Evolutionary conservation across 2,113 vertebrate species (phyloP).

Genomic region (Camelus dromedarius): DNA sequence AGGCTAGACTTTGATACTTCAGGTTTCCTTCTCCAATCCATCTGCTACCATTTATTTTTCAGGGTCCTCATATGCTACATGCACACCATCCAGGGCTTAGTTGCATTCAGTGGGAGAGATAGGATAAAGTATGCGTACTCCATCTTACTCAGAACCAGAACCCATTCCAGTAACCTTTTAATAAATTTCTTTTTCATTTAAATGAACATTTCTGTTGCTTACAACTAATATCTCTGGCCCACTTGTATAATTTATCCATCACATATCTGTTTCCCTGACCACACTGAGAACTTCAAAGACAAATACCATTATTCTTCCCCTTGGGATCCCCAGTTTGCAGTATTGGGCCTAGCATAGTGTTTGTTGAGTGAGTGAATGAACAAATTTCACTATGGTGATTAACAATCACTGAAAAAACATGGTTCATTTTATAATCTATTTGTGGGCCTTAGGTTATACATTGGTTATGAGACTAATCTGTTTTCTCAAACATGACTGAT

Average conservation of each 20-base stretch:
- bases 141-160: neutral
- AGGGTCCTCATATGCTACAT: neutral
- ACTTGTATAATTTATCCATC: conserved; percentile 12
- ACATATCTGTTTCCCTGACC: neutral
- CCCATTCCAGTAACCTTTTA: neutral
- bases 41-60: neutral
- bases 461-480: neutral
- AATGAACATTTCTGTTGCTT: neutral
- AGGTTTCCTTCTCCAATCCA: neutral
- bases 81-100: neutral
- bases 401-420: neutral
- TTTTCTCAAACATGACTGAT: conserved; percentile 2
- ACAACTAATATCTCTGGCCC: neutral
- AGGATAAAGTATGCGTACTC: neutral
- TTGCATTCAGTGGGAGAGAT: neutral
- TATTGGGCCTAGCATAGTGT: neutral
- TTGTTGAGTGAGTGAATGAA: neutral
- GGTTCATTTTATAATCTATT: neutral
- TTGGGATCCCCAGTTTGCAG: neutral
- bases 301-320: neutral
- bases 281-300: conserved; percentile 1
- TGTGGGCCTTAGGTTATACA: neutral
- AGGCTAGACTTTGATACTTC: neutral
- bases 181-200: conserved; percentile 18
- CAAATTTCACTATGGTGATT: neutral